Evolutionary conservation across 2,888 invertebrate genomes (phyloP).

Genomic region (Lasioglossum calceatum): DNA sequence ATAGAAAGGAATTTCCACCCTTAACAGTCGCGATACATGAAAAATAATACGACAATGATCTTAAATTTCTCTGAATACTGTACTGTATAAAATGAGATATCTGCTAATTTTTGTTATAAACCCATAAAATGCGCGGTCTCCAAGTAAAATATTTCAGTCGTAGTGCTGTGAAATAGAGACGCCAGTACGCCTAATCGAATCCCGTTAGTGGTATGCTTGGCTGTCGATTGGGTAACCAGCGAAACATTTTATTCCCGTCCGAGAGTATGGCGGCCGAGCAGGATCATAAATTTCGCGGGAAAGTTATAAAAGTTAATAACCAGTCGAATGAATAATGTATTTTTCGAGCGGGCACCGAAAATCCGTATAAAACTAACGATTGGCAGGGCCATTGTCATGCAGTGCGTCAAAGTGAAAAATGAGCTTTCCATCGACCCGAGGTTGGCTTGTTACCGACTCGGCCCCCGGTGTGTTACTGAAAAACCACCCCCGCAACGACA

Average conservation of each 20-base stretch:
- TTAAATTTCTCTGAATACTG: too few species aligned
- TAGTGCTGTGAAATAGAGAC: background rate
- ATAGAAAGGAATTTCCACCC: too few species aligned
- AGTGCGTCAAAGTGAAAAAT: conserved; percentile 53
- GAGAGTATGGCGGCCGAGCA: background rate
- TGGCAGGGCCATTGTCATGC: conserved; percentile 48
- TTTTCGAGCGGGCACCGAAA: conserved; percentile 22
- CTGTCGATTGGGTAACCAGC: background rate
- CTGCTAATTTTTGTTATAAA: too few species aligned
- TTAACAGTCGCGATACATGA: too few species aligned
- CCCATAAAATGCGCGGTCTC: background rate
- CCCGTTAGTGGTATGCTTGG: background rate
- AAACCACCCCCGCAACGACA: conserved; percentile 18
- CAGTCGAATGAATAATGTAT: conserved; percentile 54
- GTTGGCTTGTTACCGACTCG: conserved; percentile 10
- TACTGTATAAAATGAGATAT: too few species aligned
- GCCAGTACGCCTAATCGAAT: background rate
- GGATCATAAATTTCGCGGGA: conserved; percentile 45
- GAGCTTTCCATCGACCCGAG: conserved; percentile 35
- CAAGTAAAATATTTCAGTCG: background rate
- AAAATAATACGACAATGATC: too few species aligned
- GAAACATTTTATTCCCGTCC: background rate
- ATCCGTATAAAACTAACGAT: conserved; percentile 49
- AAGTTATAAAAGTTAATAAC: conserved; percentile 58
- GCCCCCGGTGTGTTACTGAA: conserved; percentile 10